Evolutionary conservation across 2,797 vertebrate species (phyloP).

Genomic region (Hoplostethus atlanticus): DNA sequence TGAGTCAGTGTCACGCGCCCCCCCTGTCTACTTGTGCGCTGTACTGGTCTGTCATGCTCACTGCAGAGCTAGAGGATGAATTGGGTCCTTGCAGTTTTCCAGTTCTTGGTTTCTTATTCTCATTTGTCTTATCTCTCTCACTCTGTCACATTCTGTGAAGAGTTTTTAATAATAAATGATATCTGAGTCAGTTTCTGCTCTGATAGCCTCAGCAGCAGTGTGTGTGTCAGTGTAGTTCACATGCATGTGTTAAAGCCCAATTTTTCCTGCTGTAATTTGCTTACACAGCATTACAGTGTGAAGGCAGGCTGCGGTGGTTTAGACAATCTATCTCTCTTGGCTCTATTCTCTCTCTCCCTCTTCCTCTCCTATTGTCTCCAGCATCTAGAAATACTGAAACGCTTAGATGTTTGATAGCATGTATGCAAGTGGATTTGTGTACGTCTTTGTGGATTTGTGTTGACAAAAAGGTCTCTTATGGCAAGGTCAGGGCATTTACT

Average conservation of each 20-base stretch:
- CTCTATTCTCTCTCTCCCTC: neutral
- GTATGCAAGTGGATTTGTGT: neutral
- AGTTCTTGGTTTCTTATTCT: constrained; percentile 7
- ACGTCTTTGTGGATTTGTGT: neutral
- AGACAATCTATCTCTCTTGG: constrained; percentile 20
- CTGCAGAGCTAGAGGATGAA: constrained; percentile 16
- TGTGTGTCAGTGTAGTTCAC: constrained; percentile 22
- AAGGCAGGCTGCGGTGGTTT: constrained; percentile 52
- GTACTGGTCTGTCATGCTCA: constrained; percentile 18
- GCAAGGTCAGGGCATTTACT: constrained; percentile 1
- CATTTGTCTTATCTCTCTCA: constrained; percentile 10
- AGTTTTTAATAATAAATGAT: constrained; percentile 43
- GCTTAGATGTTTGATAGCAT: constrained; percentile 15
- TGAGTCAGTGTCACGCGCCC: neutral
- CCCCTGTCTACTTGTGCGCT: constrained; percentile 27
- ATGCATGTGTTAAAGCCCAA: constrained; percentile 50
- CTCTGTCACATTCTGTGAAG: constrained; percentile 22
- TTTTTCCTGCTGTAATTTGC: constrained; percentile 47
- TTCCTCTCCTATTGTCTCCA: constrained; percentile 27
- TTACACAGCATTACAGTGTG: constrained; percentile 41
- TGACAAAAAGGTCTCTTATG: neutral
- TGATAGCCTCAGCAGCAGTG: constrained; percentile 47
- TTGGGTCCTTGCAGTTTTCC: constrained; percentile 11
- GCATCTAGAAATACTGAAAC: neutral
- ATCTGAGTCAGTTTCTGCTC: constrained; percentile 51